Conservation (phyloP, 2,888 invertebrate genomes). For the Dynastes grantii region DNA sequence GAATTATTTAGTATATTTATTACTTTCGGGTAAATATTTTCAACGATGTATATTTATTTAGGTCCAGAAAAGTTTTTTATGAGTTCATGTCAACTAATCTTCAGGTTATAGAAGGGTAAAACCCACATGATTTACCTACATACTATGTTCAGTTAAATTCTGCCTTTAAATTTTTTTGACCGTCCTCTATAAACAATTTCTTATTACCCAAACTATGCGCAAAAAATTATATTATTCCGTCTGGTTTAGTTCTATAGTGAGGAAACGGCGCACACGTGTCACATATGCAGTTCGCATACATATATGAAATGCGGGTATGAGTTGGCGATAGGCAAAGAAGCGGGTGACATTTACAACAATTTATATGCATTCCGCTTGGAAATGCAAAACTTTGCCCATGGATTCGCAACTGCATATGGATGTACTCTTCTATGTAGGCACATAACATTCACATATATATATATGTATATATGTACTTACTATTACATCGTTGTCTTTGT, state of each 20-base stretch:
- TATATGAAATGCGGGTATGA: constrained; percentile 17
- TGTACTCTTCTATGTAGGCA: background rate
- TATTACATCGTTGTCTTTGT: constrained; percentile 13
- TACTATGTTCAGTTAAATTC: too few species aligned
- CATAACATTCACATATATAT: background rate
- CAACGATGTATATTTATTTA: too few species aligned
- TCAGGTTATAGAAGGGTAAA: too few species aligned
- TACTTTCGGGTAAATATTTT: too few species aligned
- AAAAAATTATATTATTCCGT: constrained; percentile 18
- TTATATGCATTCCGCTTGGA: constrained; percentile 34
- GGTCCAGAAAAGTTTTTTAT: too few species aligned
- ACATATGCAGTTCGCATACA: constrained; percentile 20
- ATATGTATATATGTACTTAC: background rate
- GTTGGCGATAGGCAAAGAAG: constrained; percentile 34
- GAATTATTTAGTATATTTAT: too few species aligned
- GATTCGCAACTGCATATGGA: constrained; percentile 14
- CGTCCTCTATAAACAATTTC: background rate
- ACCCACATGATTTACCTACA: too few species aligned
- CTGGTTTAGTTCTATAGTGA: background rate
- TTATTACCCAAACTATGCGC: background rate
- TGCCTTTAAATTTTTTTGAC: too few species aligned
- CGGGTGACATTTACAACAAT: constrained; percentile 36
- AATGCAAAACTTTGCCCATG: constrained; percentile 23
- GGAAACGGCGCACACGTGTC: background rate
- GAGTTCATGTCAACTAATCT: too few species aligned